Conservation (phyloP, 92 coral and sea anemone genomes). For the Zoanthus gigantus region DNA sequence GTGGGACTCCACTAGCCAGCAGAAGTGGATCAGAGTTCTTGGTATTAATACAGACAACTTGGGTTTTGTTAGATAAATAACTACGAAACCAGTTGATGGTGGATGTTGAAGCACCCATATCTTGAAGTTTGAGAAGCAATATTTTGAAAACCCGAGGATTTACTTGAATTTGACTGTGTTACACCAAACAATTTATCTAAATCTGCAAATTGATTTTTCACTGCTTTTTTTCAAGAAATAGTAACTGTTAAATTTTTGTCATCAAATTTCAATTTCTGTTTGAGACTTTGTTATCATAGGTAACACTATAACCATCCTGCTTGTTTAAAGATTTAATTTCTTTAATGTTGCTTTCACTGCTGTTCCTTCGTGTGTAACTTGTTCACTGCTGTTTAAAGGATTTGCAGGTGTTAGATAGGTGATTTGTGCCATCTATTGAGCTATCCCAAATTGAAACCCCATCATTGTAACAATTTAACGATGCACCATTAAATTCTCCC, state of each 20-base stretch:
- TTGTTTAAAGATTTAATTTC: background rate
- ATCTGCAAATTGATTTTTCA: background rate
- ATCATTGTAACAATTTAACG: slow-evolving; percentile 77
- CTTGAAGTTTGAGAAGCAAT: too few relatives aligned
- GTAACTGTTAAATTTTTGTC: background rate
- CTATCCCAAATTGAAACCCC: slow-evolving; percentile 73
- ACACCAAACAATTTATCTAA: background rate
- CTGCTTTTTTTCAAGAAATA: background rate
- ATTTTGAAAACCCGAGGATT: slow-evolving; percentile 54
- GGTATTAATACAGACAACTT: too few relatives aligned
- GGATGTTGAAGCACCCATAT: too few relatives aligned
- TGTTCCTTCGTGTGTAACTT: background rate
- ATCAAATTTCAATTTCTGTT: background rate
- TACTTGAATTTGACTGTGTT: slow-evolving; percentile 60
- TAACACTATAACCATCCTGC: background rate
- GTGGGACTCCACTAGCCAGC: too few relatives aligned
- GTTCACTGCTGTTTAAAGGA: background rate
- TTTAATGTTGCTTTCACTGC: background rate
- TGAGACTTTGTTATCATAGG: background rate
- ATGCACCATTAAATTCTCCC: slow-evolving; percentile 59
- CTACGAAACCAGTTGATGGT: too few relatives aligned
- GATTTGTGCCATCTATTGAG: background rate
- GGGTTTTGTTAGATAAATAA: too few relatives aligned
- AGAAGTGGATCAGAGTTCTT: too few relatives aligned
- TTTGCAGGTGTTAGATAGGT: background rate